A percentile compares a stretch with the other conserved stretches of the same genome.
Conservation (phyloP, 2,113 vertebrate genomes). For the Hiodon alosoides region DNA sequence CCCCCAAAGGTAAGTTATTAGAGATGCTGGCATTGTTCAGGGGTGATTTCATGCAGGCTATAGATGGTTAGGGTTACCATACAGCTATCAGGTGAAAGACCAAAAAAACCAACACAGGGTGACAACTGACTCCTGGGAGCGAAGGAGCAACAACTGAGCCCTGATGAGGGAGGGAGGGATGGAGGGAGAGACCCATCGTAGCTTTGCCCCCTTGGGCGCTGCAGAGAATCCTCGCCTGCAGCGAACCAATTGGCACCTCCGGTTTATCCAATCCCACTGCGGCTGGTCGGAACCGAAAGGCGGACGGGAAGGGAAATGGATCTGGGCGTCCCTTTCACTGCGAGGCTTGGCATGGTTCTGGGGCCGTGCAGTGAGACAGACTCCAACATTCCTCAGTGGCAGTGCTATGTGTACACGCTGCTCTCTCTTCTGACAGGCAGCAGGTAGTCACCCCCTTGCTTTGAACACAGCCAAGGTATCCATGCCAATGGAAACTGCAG, state of each 20-base stretch:
- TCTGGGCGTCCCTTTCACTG: neutral
- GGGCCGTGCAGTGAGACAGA: neutral
- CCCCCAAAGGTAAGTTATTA: neutral
- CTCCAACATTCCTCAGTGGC: neutral
- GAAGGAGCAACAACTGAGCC: neutral
- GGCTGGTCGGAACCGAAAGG: no score
- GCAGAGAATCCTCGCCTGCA: no score
- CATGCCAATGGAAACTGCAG: neutral
- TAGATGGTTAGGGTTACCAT: neutral
- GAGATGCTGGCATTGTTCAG: neutral
- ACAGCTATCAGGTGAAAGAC: neutral
- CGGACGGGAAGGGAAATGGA: neutral
- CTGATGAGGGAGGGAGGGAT: neutral
- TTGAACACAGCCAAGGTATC: neutral
- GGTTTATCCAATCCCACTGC: no score
- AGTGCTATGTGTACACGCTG: neutral
- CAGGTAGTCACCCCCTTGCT: constrained; percentile 20
- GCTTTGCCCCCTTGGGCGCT: no score
- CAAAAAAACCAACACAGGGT: neutral
- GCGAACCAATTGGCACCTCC: no score
- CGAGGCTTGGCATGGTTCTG: neutral
- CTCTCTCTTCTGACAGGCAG: neutral
- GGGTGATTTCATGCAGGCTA: neutral
- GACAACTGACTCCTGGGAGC: constrained; percentile 15
- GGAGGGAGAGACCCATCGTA: no score